These are phyloP conservation scores for Synanthedon andrenaeformis DNA, from an alignment of 2,888 invertebrate genomes.

Conservation along the genomic window DNA sequence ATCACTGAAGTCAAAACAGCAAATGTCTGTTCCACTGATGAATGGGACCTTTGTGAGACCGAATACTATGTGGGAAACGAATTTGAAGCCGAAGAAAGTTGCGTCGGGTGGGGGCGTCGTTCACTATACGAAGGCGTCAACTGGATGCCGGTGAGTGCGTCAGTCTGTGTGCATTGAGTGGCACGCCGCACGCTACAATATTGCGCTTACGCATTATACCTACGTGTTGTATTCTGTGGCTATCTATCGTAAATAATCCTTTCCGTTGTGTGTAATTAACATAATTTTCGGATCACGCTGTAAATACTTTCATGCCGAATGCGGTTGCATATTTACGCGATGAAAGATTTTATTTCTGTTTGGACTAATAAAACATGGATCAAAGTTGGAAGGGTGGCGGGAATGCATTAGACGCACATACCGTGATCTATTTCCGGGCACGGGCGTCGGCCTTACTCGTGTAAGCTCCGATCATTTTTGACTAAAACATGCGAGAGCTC, in stretches of 20 bases:
- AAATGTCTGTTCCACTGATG: slow-evolving; percentile 12
- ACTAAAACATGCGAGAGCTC: slow-evolving; percentile 67
- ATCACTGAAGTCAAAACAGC: slow-evolving; percentile 21
- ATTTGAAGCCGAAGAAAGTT: slow-evolving; percentile 25
- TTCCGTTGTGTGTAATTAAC: slow-evolving; percentile 6
- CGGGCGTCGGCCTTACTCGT: slow-evolving; percentile 58
- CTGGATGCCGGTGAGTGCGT: slow-evolving; percentile 55
- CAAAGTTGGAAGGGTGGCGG: slow-evolving; percentile 49
- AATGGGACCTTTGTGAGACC: slow-evolving; percentile 25
- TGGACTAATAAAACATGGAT: slow-evolving; percentile 36
- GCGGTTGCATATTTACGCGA: slow-evolving; percentile 9
- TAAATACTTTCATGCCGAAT: slow-evolving; percentile 2
- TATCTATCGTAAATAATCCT: not conserved
- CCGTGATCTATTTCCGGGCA: slow-evolving; percentile 64
- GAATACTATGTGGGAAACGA: slow-evolving; percentile 23
- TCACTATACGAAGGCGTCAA: slow-evolving; percentile 64
- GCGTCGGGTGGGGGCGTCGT: slow-evolving; percentile 36
- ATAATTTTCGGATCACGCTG: slow-evolving; percentile 4
- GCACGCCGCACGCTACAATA: slow-evolving; percentile 21
- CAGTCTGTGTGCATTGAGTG: slow-evolving; percentile 33
- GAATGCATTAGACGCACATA: slow-evolving; percentile 55
- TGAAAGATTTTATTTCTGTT: slow-evolving; percentile 18
- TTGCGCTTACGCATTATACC: slow-evolving; percentile 23
- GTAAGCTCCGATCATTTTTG: slow-evolving; percentile 59
- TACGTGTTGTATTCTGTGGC: slow-evolving; percentile 17